Evolutionary conservation across 2,888 invertebrate genomes (phyloP).

Genomic region (Acanthopleura granulata): DNA sequence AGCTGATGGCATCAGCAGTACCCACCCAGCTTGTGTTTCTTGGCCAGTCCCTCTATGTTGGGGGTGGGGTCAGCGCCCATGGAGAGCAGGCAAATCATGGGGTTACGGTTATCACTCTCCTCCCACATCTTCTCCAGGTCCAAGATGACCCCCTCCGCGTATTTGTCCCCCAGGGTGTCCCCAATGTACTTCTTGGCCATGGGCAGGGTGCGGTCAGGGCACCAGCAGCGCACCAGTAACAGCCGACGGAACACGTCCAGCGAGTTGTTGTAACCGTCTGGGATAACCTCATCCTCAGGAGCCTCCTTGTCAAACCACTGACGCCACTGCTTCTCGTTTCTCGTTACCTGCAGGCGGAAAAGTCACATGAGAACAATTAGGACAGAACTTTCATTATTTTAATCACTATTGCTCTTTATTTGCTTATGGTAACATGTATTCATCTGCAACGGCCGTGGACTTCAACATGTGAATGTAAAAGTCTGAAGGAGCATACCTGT

Average conservation of each 20-base stretch:
- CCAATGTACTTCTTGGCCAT: constrained; percentile 67
- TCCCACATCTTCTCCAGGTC: constrained; percentile 69
- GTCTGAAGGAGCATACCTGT: constrained; percentile 49
- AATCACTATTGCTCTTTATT: too few relatives aligned
- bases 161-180: constrained; percentile 67
- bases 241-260: constrained; percentile 69
- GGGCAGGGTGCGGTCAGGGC: constrained; percentile 69
- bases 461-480: too few relatives aligned
- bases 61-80: constrained; percentile 70
- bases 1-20: neutral
- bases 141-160: constrained; percentile 68
- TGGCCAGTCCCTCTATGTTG: constrained; percentile 67
- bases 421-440: too few relatives aligned
- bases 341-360: constrained; percentile 45
- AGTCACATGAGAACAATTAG: too few relatives aligned
- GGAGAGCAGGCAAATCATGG: constrained; percentile 68
- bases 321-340: constrained; percentile 69
- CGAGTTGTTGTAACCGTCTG: constrained; percentile 68
- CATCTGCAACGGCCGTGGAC: too few relatives aligned
- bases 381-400: too few relatives aligned
- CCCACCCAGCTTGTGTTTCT: constrained; percentile 66
- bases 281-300: constrained; percentile 69
- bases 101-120: constrained; percentile 63
- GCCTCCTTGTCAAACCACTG: constrained; percentile 70
- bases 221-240: constrained; percentile 68